Base-by-base conservation (phyloP, 1,140 invertebrate genomes). In the Lerema accius region DNA sequence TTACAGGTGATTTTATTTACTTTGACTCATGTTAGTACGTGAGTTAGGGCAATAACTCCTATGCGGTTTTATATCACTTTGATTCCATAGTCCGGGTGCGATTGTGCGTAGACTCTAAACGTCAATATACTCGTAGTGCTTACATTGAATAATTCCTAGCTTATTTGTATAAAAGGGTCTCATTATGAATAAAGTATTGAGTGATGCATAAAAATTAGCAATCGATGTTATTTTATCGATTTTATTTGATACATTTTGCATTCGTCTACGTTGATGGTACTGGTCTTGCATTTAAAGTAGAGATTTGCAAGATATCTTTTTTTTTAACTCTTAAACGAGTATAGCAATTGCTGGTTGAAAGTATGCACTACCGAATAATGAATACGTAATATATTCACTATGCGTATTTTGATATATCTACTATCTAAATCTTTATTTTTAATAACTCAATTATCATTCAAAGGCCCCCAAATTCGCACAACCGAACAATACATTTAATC, bases 11-110 rank as follows among this genome's bases (percentile, higher is more conserved):
- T 80, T 84, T 84, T 82, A 79, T 82, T 79, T 79, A 59, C 68
- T 71, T 82, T 84, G 84, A 87, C 77, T 85, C 82, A 85, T 83
- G 84, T 63, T 65, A 42, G 73, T 82, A 86, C 82, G 82, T 85
- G 76, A 79, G 71, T 59, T 73, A 82, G 84, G 76, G 76, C 82
- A 80, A 80, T 87, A 84, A 87, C 78, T 76, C 77, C 69, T 79
- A 79, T 80, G 71, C 74, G 70, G 80, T 84, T 80, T 85, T 83
- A 23, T 23, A 23, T 23, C 56, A 65, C 71, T 65, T 56, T 40
- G 28, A 53, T 11, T 17, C 15, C 4, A 23, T 32, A 49, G 46
- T 49, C 23, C 11, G 11, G n/a, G 9, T 49, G 46, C n/a, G n/a
- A n/a, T n/a, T 39, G 37, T 19, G 26, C 35, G n/a, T 26, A 55